phyloP scores from a whole-genome alignment of 2,888 invertebrate species.

The Bombyx huttoni region DNA sequence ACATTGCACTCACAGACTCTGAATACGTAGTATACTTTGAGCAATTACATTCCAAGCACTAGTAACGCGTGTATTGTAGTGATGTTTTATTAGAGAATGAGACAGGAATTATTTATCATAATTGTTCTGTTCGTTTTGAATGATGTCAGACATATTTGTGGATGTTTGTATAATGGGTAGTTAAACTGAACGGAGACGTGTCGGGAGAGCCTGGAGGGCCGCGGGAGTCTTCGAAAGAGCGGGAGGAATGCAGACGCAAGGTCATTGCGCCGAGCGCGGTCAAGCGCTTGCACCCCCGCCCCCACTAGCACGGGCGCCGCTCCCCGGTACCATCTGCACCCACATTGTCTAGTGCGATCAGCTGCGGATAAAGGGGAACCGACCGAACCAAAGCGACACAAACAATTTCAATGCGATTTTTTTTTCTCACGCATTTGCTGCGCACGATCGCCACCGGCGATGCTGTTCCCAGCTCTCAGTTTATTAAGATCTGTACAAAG shows the following conservation, averaged over 20 bases:
- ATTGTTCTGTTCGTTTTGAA: conserved; percentile 22
- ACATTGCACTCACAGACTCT: conserved; percentile 7
- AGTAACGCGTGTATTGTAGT: no score
- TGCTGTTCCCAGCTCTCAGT: conserved; percentile 50
- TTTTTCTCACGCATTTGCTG: conserved; percentile 37
- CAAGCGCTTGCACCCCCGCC: conserved; percentile 54
- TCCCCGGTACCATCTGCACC: conserved; percentile 34
- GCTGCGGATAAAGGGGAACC: conserved; percentile 63
- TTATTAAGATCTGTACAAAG: conserved; percentile 41
- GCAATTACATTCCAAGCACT: background rate
- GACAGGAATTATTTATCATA: conserved; percentile 2
- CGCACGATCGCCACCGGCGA: conserved; percentile 50
- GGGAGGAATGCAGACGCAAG: conserved; percentile 66
- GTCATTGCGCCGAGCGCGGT: conserved; percentile 72
- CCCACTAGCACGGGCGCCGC: conserved; percentile 19
- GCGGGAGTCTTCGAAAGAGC: conserved; percentile 52
- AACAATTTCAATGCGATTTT: conserved; percentile 61
- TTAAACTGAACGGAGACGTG: conserved; percentile 42
- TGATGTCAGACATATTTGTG: conserved; percentile 21
- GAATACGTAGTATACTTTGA: background rate
- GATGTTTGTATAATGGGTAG: conserved; percentile 19
- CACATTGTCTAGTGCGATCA: conserved; percentile 64
- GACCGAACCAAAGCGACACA: conserved; percentile 50
- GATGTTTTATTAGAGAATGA: no score
- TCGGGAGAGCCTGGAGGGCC: conserved; percentile 40